Percentiles rank a stretch among this genome's conserved stretches.
Evolutionary conservation across 2,113 vertebrate species (phyloP).

Genomic region (Guaruba guarouba): DNA sequence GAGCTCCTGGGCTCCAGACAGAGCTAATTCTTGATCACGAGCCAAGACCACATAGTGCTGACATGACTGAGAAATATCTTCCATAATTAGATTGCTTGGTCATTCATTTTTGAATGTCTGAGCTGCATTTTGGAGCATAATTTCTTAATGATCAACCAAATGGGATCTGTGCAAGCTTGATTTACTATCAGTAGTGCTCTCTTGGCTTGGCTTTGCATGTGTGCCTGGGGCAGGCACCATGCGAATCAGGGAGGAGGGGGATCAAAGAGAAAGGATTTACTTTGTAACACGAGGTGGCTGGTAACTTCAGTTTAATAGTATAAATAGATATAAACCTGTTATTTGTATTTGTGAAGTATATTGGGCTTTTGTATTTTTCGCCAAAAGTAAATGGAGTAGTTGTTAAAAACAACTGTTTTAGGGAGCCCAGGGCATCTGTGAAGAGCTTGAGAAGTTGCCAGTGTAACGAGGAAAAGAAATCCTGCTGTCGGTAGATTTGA

Average conservation of each 20-base stretch:
- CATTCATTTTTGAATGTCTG: slow-evolving; percentile 61
- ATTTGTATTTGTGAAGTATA: not conserved
- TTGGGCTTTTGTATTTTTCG: not conserved
- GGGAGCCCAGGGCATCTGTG: not conserved
- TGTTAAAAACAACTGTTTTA: not conserved
- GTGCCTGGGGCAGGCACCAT: not conserved
- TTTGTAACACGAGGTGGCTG: not conserved
- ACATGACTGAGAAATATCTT: slow-evolving; percentile 63
- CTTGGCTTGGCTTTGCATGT: not conserved
- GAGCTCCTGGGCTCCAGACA: slow-evolving; percentile 39
- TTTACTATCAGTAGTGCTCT: not conserved
- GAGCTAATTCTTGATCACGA: slow-evolving; percentile 51
- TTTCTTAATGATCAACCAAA: slow-evolving; percentile 37
- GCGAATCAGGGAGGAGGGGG: not conserved
- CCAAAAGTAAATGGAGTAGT: not conserved
- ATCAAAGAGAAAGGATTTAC: not conserved
- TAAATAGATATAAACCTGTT: not conserved
- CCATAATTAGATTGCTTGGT: slow-evolving; percentile 68
- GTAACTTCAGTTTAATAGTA: not conserved
- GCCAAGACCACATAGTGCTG: slow-evolving; percentile 66
- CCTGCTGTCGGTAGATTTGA: not conserved
- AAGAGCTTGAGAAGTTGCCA: not conserved
- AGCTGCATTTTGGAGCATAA: slow-evolving; percentile 33
- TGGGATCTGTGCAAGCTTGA: not conserved
- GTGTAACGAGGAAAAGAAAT: not conserved